phyloP scores from a whole-genome alignment of 1,140 invertebrate species.

The Bombus consobrinus region DNA sequence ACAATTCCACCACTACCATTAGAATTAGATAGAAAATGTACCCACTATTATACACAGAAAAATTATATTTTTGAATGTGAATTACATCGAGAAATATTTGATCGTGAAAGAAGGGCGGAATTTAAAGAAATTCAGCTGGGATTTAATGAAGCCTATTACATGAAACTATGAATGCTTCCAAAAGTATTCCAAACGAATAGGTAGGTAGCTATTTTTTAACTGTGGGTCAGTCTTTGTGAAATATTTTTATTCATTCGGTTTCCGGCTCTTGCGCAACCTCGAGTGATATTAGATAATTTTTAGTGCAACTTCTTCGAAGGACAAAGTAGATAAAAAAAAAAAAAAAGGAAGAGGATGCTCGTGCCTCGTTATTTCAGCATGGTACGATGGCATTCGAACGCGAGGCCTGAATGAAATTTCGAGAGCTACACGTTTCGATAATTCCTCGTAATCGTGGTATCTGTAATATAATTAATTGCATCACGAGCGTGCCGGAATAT shows the following conservation, averaged over 20 bases:
- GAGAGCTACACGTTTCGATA: constrained; percentile 9
- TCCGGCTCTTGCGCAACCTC: neutral
- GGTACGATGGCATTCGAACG: neutral
- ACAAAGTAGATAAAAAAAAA: neutral
- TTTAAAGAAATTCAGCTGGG: constrained; percentile 51
- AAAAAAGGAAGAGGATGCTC: neutral
- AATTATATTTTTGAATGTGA: constrained; percentile 29
- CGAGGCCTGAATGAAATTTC: neutral
- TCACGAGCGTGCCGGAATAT: constrained; percentile 8
- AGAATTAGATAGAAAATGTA: no score
- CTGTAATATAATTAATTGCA: constrained; percentile 27
- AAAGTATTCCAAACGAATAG: neutral
- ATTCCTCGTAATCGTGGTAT: constrained; percentile 19
- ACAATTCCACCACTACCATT: no score
- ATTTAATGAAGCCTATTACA: constrained; percentile 55
- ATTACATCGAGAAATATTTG: constrained; percentile 16
- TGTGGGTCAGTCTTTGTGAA: constrained; percentile 1
- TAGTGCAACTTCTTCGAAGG: neutral
- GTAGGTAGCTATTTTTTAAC: constrained; percentile 48
- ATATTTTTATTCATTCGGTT: constrained; percentile 48
- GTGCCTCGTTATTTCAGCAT: neutral
- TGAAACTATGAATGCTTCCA: constrained; percentile 39
- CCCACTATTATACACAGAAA: neutral
- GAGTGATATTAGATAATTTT: neutral
- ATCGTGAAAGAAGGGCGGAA: constrained; percentile 6